A percentile compares a stretch with the other conserved stretches of the same genome.
Conservation (phyloP, 2,888 invertebrate genomes). For the Boloria euphrosyne region DNA sequence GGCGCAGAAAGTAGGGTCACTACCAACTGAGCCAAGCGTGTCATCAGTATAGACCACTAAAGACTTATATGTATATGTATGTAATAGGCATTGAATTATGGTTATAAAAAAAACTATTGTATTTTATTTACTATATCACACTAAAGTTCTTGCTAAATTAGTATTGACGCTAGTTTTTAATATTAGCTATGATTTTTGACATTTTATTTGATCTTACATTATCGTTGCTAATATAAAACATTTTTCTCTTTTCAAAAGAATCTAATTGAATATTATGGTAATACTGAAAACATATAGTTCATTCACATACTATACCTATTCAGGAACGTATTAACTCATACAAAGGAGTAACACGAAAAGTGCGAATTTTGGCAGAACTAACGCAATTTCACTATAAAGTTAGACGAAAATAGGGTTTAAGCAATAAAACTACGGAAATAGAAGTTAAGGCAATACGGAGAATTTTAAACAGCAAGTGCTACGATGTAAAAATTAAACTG, state of each 20-base stretch:
- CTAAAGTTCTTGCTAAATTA: no score
- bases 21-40: no score
- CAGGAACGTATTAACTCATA: neutral
- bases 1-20: no score
- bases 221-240: no score
- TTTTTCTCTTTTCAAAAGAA: neutral
- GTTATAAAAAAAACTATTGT: no score
- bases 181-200: no score
- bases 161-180: no score
- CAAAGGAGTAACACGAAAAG: slow-evolving; percentile 25
- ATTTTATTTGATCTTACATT: no score
- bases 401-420: slow-evolving; percentile 32
- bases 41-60: no score
- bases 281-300: neutral
- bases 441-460: slow-evolving; percentile 26
- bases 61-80: no score
- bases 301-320: neutral
- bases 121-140: no score
- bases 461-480: slow-evolving; percentile 12
- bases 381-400: slow-evolving; percentile 34
- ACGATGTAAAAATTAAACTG: neutral
- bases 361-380: slow-evolving; percentile 39
- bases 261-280: neutral
- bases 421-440: slow-evolving; percentile 33
- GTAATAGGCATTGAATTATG: no score